Conservation (phyloP, 2,113 vertebrate species). For the Plectropomus leopardus region DNA sequence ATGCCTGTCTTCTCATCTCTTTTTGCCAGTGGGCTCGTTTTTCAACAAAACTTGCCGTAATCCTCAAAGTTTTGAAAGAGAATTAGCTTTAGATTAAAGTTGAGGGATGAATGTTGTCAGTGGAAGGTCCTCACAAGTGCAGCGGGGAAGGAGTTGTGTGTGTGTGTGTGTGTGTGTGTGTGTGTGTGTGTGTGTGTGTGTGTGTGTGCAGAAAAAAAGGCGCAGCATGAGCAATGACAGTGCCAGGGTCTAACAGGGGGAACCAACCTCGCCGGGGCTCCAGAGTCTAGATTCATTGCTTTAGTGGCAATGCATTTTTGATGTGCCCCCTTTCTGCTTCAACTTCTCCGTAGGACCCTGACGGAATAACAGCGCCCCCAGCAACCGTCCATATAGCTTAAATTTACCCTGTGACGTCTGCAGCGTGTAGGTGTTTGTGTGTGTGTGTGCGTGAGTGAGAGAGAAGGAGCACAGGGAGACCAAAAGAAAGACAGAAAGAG, state of each 20-base stretch:
- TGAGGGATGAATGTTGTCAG: conserved; percentile 21
- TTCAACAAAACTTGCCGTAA: conserved; percentile 16
- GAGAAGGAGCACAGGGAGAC: conserved; percentile 21
- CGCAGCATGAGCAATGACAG: conserved; percentile 61
- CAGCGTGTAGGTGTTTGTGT: conserved; percentile 42
- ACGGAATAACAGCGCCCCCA: conserved; percentile 70
- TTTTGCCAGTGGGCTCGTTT: background rate
- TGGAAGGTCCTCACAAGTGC: conserved; percentile 29
- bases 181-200: conserved; percentile 31
- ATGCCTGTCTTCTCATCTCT: background rate
- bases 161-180: conserved; percentile 21
- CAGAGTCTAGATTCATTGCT: conserved; percentile 64
- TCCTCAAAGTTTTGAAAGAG: conserved; percentile 23
- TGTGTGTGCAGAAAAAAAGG: conserved; percentile 42
- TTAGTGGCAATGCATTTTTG: conserved; percentile 80
- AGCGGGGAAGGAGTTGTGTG: conserved; percentile 11
- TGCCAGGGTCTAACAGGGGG: conserved; percentile 62
- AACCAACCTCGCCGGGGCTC: conserved; percentile 57
- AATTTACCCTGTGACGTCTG: conserved; percentile 65
- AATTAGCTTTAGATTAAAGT: conserved; percentile 29
- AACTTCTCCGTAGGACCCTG: conserved; percentile 55
- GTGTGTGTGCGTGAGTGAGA: conserved; percentile 4
- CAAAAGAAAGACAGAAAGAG: conserved; percentile 36
- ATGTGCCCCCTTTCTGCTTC: conserved; percentile 68
- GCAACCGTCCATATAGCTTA: conserved; percentile 60